Percentiles rank a stretch among this genome's conserved stretches.
Evolutionary conservation across 2,797 vertebrate species (phyloP).

Genomic region (Labeo calbasu): DNA sequence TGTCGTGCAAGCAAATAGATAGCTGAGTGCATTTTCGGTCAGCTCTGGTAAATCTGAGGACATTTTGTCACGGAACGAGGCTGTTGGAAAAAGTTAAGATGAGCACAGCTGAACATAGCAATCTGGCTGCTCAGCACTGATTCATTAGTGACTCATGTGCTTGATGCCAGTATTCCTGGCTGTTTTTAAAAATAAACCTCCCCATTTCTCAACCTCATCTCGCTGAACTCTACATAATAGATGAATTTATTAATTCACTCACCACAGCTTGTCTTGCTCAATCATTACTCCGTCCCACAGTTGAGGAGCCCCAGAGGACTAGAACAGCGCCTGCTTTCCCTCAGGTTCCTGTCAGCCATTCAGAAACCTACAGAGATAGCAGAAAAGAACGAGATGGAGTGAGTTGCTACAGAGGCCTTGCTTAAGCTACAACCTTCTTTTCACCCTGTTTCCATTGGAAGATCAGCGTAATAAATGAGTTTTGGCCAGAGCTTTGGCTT

Average conservation of each 20-base stretch:
- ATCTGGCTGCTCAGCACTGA: conserved; percentile 51
- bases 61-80: conserved; percentile 27
- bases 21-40: neutral
- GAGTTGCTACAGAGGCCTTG: conserved; percentile 6
- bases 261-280: conserved; percentile 49
- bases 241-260: conserved; percentile 39
- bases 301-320: conserved; percentile 40
- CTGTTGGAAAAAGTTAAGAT: conserved; percentile 36
- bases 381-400: conserved; percentile 35
- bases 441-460: neutral
- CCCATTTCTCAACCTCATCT: conserved; percentile 32
- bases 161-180: conserved; percentile 69
- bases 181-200: conserved; percentile 69
- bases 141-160: conserved; percentile 71
- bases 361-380: conserved; percentile 30
- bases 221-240: conserved; percentile 11
- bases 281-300: conserved; percentile 27
- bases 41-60: conserved; percentile 18
- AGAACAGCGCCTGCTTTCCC: conserved; percentile 52
- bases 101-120: conserved; percentile 19
- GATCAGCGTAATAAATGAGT: conserved; percentile 24
- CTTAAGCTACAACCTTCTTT: neutral
- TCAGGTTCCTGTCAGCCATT: conserved; percentile 49
- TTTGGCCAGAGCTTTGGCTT: conserved; percentile 11
- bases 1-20: conserved; percentile 20